Percentiles rank a stretch among this genome's conserved stretches.
phyloP scores from a whole-genome alignment of 2,797 vertebrate genomes.

The Eupleurogrammus muticus region DNA sequence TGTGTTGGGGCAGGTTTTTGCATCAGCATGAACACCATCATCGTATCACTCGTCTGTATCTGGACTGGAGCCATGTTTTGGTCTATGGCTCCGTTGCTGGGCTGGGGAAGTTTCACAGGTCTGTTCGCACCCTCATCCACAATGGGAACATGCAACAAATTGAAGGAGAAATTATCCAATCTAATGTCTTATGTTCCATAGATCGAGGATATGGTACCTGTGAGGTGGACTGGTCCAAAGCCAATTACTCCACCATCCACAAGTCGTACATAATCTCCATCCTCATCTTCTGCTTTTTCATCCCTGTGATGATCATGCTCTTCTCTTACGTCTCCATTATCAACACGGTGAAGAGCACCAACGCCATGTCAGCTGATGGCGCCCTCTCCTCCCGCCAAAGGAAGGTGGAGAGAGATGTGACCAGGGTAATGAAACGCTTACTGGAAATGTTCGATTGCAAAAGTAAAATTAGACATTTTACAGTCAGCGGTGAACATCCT shows the following conservation, averaged over 20 bases:
- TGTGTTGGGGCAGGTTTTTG: conserved; percentile 83
- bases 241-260: conserved; percentile 91
- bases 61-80: conserved; percentile 91
- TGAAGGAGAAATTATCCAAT: conserved; percentile 6
- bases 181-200: conserved; percentile 49
- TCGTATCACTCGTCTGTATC: conserved; percentile 85
- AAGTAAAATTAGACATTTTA: conserved; percentile 30
- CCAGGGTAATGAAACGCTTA: conserved; percentile 65
- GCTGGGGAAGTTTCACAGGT: conserved; percentile 96
- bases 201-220: conserved; percentile 91
- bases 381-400: conserved; percentile 86
- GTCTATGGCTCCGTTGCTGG: conserved; percentile 89
- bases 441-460: conserved; percentile 20
- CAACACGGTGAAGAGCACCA: conserved; percentile 90
- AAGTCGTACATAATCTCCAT: conserved; percentile 91
- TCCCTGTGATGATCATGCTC: conserved; percentile 87
- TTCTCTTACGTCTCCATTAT: conserved; percentile 89
- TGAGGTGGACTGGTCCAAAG: conserved; percentile 93
- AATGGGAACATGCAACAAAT: neutral
- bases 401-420: conserved; percentile 87
- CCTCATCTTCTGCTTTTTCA: conserved; percentile 90
- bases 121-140: conserved; percentile 28
- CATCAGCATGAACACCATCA: conserved; percentile 86
- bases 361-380: conserved; percentile 82
- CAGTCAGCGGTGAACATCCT: conserved; percentile 22